Evolutionary conservation across 2,113 vertebrate species (phyloP).

Genomic region (Eulemur macaco): DNA sequence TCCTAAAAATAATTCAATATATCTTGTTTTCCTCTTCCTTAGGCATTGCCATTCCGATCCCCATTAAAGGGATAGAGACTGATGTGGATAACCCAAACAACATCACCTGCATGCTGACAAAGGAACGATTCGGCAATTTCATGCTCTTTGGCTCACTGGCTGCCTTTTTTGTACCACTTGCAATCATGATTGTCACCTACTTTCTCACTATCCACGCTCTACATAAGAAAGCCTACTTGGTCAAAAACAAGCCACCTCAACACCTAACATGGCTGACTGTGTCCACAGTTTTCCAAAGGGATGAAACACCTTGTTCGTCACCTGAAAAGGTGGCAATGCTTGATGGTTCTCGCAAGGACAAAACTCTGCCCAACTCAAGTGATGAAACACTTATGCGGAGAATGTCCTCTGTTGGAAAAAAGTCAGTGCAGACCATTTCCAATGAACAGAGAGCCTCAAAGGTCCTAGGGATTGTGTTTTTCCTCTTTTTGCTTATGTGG

Average conservation of each 20-base stretch:
- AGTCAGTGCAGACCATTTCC: slow-evolving; percentile 94
- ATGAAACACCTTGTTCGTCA: slow-evolving; percentile 82
- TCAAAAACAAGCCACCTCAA: slow-evolving; percentile 89
- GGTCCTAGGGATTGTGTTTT: slow-evolving; percentile 97
- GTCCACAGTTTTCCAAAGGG: slow-evolving; percentile 91
- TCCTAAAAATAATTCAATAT: slow-evolving; percentile 42
- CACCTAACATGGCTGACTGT: slow-evolving; percentile 88
- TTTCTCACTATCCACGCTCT: slow-evolving; percentile 94
- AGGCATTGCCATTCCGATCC: slow-evolving; percentile 97
- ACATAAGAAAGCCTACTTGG: slow-evolving; percentile 93
- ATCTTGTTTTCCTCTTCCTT: slow-evolving; percentile 71
- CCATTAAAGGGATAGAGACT: slow-evolving; percentile 92
- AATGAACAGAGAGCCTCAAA: slow-evolving; percentile 98
- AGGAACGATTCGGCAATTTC: slow-evolving; percentile 91
- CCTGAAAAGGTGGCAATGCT: slow-evolving; percentile 88
- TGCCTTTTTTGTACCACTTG: slow-evolving; percentile 95
- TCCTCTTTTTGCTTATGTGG: slow-evolving; percentile 98
- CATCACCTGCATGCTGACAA: slow-evolving; percentile 90
- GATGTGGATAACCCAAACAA: slow-evolving; percentile 79
- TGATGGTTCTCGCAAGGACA: slow-evolving; percentile 84
- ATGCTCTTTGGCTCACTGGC: slow-evolving; percentile 95
- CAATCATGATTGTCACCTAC: slow-evolving; percentile 97
- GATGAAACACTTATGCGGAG: slow-evolving; percentile 85
- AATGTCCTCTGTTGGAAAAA: slow-evolving; percentile 92
- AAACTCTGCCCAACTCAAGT: slow-evolving; percentile 65